Evolutionary conservation across 2,113 vertebrate genomes (phyloP).

Genomic region (Dasypus novemcinctus): DNA sequence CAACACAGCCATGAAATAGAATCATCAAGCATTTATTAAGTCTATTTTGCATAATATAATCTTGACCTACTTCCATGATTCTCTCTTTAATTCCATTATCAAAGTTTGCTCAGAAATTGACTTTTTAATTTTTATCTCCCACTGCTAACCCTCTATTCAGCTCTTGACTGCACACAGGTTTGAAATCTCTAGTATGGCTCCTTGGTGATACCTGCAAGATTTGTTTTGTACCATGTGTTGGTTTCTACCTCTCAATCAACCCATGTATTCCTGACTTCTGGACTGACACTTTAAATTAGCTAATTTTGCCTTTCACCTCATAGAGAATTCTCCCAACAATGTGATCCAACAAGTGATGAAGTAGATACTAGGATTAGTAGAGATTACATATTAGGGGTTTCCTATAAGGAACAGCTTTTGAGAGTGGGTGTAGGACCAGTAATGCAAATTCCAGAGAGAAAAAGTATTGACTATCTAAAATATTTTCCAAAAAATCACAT

Average conservation of each 20-base stretch:
- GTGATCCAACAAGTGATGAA: background rate
- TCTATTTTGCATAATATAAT: background rate
- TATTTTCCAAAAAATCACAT: background rate
- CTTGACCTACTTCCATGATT: background rate
- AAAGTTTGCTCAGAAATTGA: background rate
- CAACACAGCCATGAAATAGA: background rate
- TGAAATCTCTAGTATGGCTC: background rate
- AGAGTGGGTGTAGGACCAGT: background rate
- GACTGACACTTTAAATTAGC: background rate
- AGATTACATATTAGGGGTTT: background rate
- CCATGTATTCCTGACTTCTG: background rate
- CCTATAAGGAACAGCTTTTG: background rate
- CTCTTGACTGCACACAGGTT: background rate
- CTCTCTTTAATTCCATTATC: background rate
- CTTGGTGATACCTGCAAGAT: background rate
- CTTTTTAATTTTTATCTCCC: background rate
- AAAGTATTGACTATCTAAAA: background rate
- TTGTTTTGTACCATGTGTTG: background rate
- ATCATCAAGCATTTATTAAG: background rate
- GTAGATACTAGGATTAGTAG: background rate
- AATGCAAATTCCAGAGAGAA: background rate
- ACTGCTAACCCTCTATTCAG: background rate
- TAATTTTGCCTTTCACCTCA: background rate
- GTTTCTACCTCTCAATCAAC: background rate
- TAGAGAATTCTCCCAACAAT: background rate